Evolutionary conservation across 2,888 invertebrate genomes (phyloP).

Genomic region (Laspeyria flexula): DNA sequence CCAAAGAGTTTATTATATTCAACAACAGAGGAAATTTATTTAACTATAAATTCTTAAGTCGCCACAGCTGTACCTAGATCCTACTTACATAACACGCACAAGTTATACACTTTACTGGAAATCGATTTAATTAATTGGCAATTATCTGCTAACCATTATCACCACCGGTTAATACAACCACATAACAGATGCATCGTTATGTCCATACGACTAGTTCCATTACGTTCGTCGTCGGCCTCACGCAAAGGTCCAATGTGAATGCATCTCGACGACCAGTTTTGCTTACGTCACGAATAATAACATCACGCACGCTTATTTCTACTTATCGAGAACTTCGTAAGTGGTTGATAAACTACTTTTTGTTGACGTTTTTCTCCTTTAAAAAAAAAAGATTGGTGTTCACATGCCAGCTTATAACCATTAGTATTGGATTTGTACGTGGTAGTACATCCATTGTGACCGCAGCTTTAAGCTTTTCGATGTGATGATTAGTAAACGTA

Average conservation of each 20-base stretch:
- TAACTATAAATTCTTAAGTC: too few species aligned
- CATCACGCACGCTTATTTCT: slow-evolving; percentile 28
- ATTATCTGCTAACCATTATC: not conserved
- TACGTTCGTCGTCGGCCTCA: slow-evolving; percentile 9
- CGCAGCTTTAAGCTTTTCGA: too few species aligned
- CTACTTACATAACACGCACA: not conserved
- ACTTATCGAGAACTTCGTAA: slow-evolving; percentile 26
- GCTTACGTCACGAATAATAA: slow-evolving; percentile 27
- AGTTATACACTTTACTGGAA: not conserved
- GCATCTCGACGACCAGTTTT: slow-evolving; percentile 11
- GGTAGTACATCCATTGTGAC: too few species aligned
- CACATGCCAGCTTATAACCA: too few species aligned
- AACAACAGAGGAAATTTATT: too few species aligned
- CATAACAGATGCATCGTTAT: slow-evolving; percentile 6
- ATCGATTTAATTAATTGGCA: not conserved
- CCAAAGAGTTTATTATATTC: too few species aligned
- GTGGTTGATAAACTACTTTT: slow-evolving; percentile 16
- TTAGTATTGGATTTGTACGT: too few species aligned
- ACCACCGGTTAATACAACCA: not conserved
- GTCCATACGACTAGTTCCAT: slow-evolving; percentile 3
- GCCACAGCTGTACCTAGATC: too few species aligned
- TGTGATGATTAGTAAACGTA: too few species aligned
- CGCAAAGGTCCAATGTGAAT: slow-evolving; percentile 5
- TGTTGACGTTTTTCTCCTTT: not conserved
- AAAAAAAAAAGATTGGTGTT: not conserved